phyloP scores from a whole-genome alignment of 2,888 invertebrate genomes.

The Entomobrya multifasciata region DNA sequence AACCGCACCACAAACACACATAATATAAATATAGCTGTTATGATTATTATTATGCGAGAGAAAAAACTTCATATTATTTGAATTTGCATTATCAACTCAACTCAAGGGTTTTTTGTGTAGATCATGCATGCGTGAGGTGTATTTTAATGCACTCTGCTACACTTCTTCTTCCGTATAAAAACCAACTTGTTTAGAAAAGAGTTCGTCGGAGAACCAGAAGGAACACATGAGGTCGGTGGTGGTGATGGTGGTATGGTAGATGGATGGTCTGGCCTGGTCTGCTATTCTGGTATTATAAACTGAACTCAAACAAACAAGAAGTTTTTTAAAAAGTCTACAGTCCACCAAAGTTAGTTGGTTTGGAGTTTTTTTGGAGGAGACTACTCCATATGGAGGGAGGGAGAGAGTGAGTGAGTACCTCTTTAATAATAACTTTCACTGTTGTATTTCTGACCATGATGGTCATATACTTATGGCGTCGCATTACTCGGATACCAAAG shows the following conservation, averaged over 20 bases:
- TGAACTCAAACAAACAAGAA: background rate
- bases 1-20: no score
- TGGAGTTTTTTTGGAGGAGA: background rate
- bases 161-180: background rate
- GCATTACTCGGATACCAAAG: background rate
- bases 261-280: background rate
- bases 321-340: background rate
- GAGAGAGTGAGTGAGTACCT: no score
- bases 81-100: no score
- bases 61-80: background rate
- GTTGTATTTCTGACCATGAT: background rate
- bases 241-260: no score
- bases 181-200: no score
- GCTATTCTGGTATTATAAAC: background rate
- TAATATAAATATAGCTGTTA: no score
- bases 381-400: no score
- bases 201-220: no score
- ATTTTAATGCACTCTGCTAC: background rate
- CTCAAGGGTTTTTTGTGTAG: no score
- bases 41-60: no score
- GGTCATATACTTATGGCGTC: background rate
- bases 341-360: no score
- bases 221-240: background rate
- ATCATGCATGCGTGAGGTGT: background rate
- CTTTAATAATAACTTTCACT: background rate